phyloP scores from a whole-genome alignment of 1,140 invertebrate genomes.

The Drosophila auraria region DNA sequence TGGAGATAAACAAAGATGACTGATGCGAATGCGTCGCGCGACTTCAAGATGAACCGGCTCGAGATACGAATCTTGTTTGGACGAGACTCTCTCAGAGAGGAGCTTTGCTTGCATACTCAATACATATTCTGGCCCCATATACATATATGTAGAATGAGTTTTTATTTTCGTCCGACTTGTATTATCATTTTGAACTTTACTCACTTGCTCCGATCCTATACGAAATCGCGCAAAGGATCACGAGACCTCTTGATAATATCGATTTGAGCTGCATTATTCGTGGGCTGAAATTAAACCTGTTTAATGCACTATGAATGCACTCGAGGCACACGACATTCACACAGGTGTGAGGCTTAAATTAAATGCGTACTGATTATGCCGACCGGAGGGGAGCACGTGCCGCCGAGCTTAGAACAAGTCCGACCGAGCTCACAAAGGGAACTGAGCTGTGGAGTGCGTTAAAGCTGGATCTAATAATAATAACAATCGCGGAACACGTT shows the following conservation, averaged over 20 bases:
- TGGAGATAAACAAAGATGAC: conserved; percentile 42
- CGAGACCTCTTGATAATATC: conserved; percentile 6
- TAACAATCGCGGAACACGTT: conserved; percentile 33
- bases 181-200: conserved; percentile 68
- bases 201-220: conserved; percentile 49
- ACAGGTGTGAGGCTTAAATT: conserved; percentile 6
- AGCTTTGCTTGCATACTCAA: conserved; percentile 3
- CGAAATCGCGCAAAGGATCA: conserved; percentile 27
- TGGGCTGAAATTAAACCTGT: not conserved
- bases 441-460: conserved; percentile 29
- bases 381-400: conserved; percentile 4
- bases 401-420: conserved; percentile 21
- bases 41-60: conserved; percentile 56
- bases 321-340: not conserved
- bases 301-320: conserved; percentile 12
- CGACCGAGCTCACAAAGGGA: conserved; percentile 41
- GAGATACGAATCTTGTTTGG: conserved; percentile 55
- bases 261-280: conserved; percentile 25
- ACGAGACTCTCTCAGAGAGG: conserved; percentile 25
- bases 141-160: conserved; percentile 6
- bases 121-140: conserved; percentile 6
- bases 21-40: conserved; percentile 14
- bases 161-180: conserved; percentile 30
- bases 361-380: conserved; percentile 21
- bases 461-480: conserved; percentile 14